Conservation (phyloP, 1,140 invertebrate genomes). For the Babylonia areolata region DNA sequence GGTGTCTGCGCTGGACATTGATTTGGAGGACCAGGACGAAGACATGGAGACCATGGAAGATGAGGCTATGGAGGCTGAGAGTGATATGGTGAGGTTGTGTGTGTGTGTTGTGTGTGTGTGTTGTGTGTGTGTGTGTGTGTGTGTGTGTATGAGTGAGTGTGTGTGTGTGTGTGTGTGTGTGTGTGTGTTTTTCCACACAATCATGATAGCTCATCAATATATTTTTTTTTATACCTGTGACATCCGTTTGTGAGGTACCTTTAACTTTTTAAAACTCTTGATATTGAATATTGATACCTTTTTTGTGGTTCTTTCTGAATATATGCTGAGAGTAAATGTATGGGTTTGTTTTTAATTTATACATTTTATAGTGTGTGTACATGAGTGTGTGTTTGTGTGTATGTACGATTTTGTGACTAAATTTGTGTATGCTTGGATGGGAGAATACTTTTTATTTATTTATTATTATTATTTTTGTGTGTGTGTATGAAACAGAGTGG, state of each 20-base stretch:
- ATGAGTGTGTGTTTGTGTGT: background rate
- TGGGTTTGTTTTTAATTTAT: too few species aligned
- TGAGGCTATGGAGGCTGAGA: conserved; percentile 58
- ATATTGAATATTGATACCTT: too few species aligned
- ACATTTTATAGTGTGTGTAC: background rate
- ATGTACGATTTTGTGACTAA: background rate
- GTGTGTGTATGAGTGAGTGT: too few species aligned
- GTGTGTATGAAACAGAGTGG: conserved; percentile 56
- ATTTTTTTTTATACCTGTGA: too few species aligned
- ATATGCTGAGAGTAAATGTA: too few species aligned
- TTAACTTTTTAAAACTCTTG: too few species aligned
- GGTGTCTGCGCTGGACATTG: conserved; percentile 30
- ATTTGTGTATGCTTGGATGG: background rate
- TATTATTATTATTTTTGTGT: background rate
- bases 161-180: too few species aligned
- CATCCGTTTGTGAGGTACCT: too few species aligned
- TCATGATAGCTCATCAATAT: too few species aligned
- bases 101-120: background rate
- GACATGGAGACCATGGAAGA: conserved; percentile 55
- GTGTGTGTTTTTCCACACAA: too few species aligned
- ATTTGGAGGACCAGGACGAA: conserved; percentile 27
- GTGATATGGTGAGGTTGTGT: conserved; percentile 51
- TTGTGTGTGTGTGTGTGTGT: too few species aligned
- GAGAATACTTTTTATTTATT: background rate
- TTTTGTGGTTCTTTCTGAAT: too few species aligned